A percentile compares a stretch with the other conserved stretches of the same genome.
Evolutionary conservation across 2,888 invertebrate species (phyloP).

Genomic region (Drosophila neoperkinsi): DNA sequence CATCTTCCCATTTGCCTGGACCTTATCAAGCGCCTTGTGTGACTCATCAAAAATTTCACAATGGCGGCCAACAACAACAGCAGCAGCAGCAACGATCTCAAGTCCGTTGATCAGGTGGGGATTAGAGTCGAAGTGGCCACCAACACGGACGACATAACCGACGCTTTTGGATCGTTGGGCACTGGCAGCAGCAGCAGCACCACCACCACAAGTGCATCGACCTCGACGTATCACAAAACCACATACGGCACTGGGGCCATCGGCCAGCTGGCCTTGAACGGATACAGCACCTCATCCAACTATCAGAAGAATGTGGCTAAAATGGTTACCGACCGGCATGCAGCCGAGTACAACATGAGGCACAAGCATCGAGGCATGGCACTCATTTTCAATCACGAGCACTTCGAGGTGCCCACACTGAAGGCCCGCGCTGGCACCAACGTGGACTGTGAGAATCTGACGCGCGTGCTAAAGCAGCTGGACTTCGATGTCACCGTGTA

Average conservation of each 20-base stretch:
- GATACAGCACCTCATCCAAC: conserved; percentile 71
- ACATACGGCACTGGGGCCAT: conserved; percentile 72
- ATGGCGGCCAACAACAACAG: conserved; percentile 57
- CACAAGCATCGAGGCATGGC: conserved; percentile 93
- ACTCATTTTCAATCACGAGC: conserved; percentile 95
- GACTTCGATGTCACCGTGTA: conserved; percentile 91
- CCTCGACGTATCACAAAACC: conserved; percentile 42
- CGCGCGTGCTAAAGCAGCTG: conserved; percentile 88
- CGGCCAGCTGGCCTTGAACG: conserved; percentile 76
- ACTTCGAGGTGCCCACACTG: conserved; percentile 90
- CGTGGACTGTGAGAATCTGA: conserved; percentile 92
- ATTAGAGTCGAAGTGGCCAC: conserved; percentile 61
- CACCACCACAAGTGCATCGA: conserved; percentile 14
- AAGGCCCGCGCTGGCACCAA: conserved; percentile 93
- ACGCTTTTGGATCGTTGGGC: conserved; percentile 79
- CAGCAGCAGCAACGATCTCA: conserved; percentile 44
- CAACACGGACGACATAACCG: conserved; percentile 75
- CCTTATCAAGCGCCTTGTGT: conserved; percentile 30
- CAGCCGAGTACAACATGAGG: conserved; percentile 94
- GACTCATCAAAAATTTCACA: conserved; percentile 66
- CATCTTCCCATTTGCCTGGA: conserved; percentile 8
- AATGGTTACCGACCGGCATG: conserved; percentile 89
- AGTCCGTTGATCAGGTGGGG: conserved; percentile 75
- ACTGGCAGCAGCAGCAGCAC: conserved; percentile 23
- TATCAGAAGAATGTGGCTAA: conserved; percentile 83